Percentiles rank a stretch among this genome's conserved stretches.
Evolutionary conservation across 2,797 vertebrate genomes (phyloP).

Genomic region (Kryptopterus vitreolus): DNA sequence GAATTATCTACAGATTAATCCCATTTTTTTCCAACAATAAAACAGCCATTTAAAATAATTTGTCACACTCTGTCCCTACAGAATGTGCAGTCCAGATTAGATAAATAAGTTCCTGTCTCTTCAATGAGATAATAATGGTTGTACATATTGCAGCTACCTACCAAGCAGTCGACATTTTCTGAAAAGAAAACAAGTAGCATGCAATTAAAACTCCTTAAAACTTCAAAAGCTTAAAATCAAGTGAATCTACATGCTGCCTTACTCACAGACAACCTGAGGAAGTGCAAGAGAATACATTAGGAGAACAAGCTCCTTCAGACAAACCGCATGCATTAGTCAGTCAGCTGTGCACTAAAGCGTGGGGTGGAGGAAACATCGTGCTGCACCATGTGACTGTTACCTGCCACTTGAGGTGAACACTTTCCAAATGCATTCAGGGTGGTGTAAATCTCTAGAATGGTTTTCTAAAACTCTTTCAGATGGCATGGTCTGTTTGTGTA

Average conservation of each 20-base stretch:
- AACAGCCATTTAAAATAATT: not conserved
- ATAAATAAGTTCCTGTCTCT: not conserved
- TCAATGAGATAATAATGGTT: not conserved
- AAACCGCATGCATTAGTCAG: not conserved
- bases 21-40: not conserved
- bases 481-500: not conserved
- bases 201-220: not conserved
- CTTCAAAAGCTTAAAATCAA: not conserved
- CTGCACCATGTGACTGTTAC: conserved; percentile 7
- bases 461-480: not conserved
- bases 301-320: not conserved
- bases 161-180: not conserved
- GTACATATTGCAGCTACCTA: not conserved
- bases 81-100: too few species aligned
- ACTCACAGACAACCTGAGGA: not conserved
- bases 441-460: too few species aligned
- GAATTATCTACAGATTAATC: not conserved
- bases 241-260: not conserved
- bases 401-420: not conserved
- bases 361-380: not conserved
- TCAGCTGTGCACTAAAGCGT: not conserved
- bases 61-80: not conserved
- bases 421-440: not conserved
- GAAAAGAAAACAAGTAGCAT: not conserved
- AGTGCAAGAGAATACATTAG: not conserved